Evolutionary conservation across 2,113 vertebrate genomes (phyloP), one percentile per base, ranked within the genome.

Genomic region (Bucco capensis): DNA sequence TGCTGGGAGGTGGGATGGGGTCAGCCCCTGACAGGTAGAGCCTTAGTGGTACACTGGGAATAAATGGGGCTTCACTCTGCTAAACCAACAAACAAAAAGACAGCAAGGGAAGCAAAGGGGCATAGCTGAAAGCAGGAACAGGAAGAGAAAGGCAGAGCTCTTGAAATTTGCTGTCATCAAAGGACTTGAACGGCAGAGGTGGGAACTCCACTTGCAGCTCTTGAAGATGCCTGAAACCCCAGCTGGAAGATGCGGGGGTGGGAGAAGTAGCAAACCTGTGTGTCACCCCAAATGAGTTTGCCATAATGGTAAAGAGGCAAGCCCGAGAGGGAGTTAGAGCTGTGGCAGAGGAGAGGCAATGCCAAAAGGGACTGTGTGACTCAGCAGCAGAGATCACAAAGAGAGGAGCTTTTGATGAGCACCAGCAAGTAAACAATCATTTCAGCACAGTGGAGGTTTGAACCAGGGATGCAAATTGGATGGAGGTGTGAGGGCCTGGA

Each of bases 341-440:
- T 61, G 31, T 62, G 74, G 23, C 46, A 91, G 66, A 88, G 44
- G 66, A 95, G 12, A 91, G 78, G 91, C 81, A 76, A 85, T 73
- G 84, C 78, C 46, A 0, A 62, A 89, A 79, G 89, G 66, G 23
- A 85, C 25, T 23, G 38, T 4, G 3, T 94, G 89, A 95, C 64
- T 94, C 82, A 87, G 75, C 62, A 89, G 27, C 31, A 42, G 74
- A 93, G 87, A 96, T 89, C 56, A 92, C 87, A 95, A 75, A 75
- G 71, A 73, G 50, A 69, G 71, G 42, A 92, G 47, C n/a, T 42
- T 50, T 92, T 57, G 71, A 89, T 85, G 66, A 54, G 64, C 35
- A 35, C 33, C 14, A 9, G 12, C 33, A 89, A 61, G 64, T 85
- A 93, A 94, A 93, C 67, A 94, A 78, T 37, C 70, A 72, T 87